These are phyloP conservation scores for Odontophorus gujanensis DNA, from an alignment of 2,113 vertebrate genomes.

Conservation along the genomic window DNA sequence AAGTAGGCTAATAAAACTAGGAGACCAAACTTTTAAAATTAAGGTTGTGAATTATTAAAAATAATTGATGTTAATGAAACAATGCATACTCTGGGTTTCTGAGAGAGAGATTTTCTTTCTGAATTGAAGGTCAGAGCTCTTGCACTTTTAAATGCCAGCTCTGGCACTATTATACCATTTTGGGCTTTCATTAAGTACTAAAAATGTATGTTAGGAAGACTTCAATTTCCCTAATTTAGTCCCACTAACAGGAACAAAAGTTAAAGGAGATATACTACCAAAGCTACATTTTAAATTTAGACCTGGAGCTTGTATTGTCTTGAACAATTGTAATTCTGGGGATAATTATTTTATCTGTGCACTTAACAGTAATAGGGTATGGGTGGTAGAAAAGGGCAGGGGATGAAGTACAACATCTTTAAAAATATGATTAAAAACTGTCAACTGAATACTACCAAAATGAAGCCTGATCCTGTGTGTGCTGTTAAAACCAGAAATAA, in stretches of 20 bases:
- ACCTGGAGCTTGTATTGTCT: slow-evolving; percentile 30
- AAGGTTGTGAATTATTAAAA: slow-evolving; percentile 39
- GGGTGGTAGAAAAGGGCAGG: background rate
- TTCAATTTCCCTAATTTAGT: slow-evolving; percentile 20
- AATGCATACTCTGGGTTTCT: slow-evolving; percentile 25
- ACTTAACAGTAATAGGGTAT: background rate
- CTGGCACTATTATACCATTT: background rate
- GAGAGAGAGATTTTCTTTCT: slow-evolving; percentile 15
- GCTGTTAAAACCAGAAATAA: background rate
- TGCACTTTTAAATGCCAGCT: slow-evolving; percentile 53
- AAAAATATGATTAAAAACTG: background rate
- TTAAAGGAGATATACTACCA: slow-evolving; percentile 11
- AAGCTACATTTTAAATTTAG: slow-evolving; percentile 30
- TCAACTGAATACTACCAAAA: background rate
- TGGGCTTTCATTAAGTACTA: background rate
- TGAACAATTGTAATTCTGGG: slow-evolving; percentile 7
- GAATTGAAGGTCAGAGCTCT: slow-evolving; percentile 44
- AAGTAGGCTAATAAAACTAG: slow-evolving; percentile 23
- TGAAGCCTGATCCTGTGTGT: background rate
- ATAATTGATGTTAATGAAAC: slow-evolving; percentile 45
- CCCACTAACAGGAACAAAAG: background rate
- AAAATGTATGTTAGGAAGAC: slow-evolving; percentile 39
- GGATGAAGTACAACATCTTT: background rate
- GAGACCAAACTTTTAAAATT: slow-evolving; percentile 34
- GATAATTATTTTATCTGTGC: background rate